These are phyloP conservation scores for Ciconia maguari DNA, from an alignment of 2,113 vertebrate species.

Conservation along the genomic window DNA sequence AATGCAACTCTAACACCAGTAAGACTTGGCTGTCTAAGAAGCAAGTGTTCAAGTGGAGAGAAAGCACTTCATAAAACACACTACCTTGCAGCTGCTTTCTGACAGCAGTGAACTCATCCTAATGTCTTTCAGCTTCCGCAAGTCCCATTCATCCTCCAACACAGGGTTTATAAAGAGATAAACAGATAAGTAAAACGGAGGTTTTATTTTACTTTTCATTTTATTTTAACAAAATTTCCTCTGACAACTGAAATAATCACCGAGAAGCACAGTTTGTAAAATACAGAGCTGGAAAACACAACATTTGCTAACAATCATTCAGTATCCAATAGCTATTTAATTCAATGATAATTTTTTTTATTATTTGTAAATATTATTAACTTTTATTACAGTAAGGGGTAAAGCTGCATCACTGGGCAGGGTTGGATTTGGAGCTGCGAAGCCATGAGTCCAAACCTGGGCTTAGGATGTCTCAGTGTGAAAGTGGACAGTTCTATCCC, in stretches of 20 bases:
- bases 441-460: neutral
- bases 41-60: neutral
- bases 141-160: neutral
- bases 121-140: neutral
- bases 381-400: neutral
- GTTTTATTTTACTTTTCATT: neutral
- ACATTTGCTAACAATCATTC: neutral
- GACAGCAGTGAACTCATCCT: neutral
- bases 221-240: neutral
- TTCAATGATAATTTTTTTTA: neutral
- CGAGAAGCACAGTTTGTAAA: neutral
- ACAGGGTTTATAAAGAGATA: neutral
- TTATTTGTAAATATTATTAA: neutral
- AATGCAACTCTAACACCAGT: neutral
- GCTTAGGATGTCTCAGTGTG: neutral
- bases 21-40: neutral
- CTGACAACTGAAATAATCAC: neutral
- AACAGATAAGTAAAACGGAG: neutral
- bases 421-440: neutral
- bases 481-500: neutral
- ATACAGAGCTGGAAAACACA: neutral
- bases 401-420: neutral
- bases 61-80: neutral
- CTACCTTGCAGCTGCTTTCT: neutral
- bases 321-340: neutral